Conservation (phyloP, 2,888 invertebrate species). For the Pocota personata region DNA sequence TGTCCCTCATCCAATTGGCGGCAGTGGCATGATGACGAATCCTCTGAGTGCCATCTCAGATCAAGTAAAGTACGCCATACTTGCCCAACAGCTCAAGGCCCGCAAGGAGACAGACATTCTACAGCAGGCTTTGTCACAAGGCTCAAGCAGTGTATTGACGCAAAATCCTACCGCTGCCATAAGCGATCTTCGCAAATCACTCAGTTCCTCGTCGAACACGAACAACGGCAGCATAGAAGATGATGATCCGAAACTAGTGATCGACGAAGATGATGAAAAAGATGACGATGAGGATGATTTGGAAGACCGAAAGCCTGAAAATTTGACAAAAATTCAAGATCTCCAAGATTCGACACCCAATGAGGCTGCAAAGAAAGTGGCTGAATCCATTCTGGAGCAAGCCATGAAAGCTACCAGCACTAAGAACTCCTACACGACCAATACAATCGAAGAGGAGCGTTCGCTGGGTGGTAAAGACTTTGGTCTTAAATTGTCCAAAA, state of each 20-base stretch:
- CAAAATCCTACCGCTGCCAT: conserved; percentile 45
- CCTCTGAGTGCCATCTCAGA: conserved; percentile 84
- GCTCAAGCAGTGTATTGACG: conserved; percentile 78
- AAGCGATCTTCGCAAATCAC: conserved; percentile 57
- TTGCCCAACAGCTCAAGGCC: conserved; percentile 90
- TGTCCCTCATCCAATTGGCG: conserved; percentile 12
- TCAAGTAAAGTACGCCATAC: conserved; percentile 89
- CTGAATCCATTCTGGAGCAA: conserved; percentile 85
- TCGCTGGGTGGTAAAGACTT: conserved; percentile 80
- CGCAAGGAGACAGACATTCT: conserved; percentile 82
- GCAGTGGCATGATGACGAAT: conserved; percentile 77
- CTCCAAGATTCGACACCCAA: conserved; percentile 81
- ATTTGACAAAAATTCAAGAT: conserved; percentile 81
- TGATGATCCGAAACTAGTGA: conserved; percentile 83
- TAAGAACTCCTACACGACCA: conserved; percentile 21
- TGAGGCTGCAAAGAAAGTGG: conserved; percentile 84
- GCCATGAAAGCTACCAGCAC: conserved; percentile 79
- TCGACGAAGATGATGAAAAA: conserved; percentile 82
- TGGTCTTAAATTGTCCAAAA: conserved; percentile 85
- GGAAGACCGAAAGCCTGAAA: conserved; percentile 70
- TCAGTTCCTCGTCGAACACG: conserved; percentile 72
- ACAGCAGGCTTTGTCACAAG: conserved; percentile 81
- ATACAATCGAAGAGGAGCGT: conserved; percentile 26
- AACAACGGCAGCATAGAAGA: conserved; percentile 83
- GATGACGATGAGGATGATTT: conserved; percentile 75